Base-by-base conservation (phyloP, 2,113 vertebrate genomes). In the Hemiprocne comata region DNA sequence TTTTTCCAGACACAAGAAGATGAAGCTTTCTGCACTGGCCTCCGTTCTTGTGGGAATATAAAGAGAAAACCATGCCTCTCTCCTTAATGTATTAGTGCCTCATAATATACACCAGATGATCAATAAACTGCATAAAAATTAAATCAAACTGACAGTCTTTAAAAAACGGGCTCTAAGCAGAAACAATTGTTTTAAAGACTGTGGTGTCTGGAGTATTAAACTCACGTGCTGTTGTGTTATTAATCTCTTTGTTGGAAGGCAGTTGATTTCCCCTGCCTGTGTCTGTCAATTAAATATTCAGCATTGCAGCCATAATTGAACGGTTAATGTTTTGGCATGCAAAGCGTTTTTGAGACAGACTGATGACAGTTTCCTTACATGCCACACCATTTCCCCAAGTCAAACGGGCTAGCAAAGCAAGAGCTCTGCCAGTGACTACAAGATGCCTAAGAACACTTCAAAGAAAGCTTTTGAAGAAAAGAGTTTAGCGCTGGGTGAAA, bases 61-160 rank as follows among this genome's bases (percentile, higher is more conserved):
- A 97, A 97, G 89, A 94, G 83, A 97, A 95, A 97, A 95, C 92
- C 93, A 86, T 95, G 93, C 95, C 94, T 96, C 93, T 78, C 85
- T 96, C 93, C 94, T 85, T 93, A 96, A 94, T 92, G 87, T 90
- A 97, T 97, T 96, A 97, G 95, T 96, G 90, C 91, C 91, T 88
- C 72, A 5, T 98, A 98, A 98, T 97, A 92, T 21, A 91, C 96
- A 96, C 97, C 98, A 98, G 96, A 98, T 97, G 96, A 98, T 97
- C 96, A 97, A 97, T 96, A 98, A 97, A 96, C 88, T 90, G 61
- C 64, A 94, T 53, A 96, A 98, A 98, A 98, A 97, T 98, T 97
- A 98, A 98, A 97, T 87, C 91, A 98, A 95, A 97, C 95, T 97
- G 97, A 97, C 97, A 97, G 89, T 92, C 95, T 94, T 95, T 53